Percentiles rank a stretch among this genome's conserved stretches.
These are phyloP conservation scores for Diarsia brunnea DNA, from an alignment of 2,888 invertebrate species.

Conservation along the genomic window DNA sequence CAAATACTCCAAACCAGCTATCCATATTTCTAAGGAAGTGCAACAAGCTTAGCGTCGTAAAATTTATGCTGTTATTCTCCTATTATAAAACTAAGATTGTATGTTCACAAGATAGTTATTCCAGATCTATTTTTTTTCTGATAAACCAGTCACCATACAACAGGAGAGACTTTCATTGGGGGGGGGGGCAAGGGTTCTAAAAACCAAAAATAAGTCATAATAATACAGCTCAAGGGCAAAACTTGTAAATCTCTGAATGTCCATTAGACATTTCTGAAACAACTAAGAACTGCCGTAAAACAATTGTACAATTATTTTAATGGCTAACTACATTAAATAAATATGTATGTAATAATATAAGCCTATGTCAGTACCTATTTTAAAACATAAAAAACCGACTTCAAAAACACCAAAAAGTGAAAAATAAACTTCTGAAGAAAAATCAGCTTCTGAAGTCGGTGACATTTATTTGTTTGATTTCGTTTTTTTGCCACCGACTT, in stretches of 20 bases:
- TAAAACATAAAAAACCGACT: too few species aligned
- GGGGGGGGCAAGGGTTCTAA: background rate
- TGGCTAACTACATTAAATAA: too few species aligned
- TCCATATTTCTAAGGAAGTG: constrained; percentile 10
- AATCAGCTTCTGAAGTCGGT: too few species aligned
- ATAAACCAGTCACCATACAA: constrained; percentile 4
- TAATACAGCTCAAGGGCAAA: constrained; percentile 1
- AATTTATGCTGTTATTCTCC: background rate
- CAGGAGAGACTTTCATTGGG: background rate
- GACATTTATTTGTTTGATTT: too few species aligned
- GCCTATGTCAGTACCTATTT: too few species aligned
- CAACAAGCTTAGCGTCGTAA: background rate
- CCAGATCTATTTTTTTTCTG: too few species aligned
- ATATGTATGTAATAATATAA: too few species aligned
- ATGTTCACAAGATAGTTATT: background rate
- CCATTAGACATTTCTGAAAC: constrained; percentile 8
- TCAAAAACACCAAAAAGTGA: too few species aligned
- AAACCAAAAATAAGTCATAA: background rate
- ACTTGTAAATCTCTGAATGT: background rate
- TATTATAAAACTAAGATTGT: background rate
- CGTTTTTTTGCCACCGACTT: too few species aligned
- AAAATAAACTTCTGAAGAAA: too few species aligned
- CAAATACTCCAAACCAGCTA: constrained; percentile 5
- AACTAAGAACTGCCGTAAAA: background rate
- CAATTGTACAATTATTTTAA: too few species aligned